Conservation (phyloP, 2,888 invertebrate genomes). For the Nasonia oneida region DNA sequence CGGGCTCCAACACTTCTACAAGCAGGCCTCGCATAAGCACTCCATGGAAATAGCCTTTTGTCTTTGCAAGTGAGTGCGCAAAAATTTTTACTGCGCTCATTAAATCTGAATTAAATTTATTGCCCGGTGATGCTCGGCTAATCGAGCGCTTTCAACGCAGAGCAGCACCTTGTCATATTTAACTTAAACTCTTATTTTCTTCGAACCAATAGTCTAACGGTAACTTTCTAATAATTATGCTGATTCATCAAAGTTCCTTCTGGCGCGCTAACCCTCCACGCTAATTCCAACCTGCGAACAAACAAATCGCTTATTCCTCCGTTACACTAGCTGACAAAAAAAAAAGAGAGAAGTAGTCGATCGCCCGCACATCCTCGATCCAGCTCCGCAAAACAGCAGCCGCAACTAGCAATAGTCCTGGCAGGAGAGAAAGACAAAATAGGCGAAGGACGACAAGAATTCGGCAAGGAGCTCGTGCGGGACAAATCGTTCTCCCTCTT, state of each 20-base stretch:
- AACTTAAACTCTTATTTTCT: no score
- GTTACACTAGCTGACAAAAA: no score
- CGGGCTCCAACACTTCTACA: slow-evolving; percentile 91
- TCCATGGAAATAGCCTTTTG: slow-evolving; percentile 95
- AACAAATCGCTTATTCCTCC: no score
- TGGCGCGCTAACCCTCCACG: no score
- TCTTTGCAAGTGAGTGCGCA: slow-evolving; percentile 88
- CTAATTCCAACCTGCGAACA: no score
- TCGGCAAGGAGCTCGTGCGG: slow-evolving; percentile 24
- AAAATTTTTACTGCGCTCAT: neutral
- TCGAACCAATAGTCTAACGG: no score
- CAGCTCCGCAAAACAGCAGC: neutral
- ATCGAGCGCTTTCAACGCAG: no score
- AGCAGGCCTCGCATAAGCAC: slow-evolving; percentile 89
- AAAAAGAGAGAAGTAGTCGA: neutral
- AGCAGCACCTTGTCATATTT: no score
- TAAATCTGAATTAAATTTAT: no score
- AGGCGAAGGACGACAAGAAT: neutral
- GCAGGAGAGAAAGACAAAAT: neutral
- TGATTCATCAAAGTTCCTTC: no score
- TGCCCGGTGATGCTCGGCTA: no score
- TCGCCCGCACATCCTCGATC: neutral
- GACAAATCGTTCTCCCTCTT: slow-evolving; percentile 50
- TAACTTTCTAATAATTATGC: no score
- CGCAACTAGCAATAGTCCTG: slow-evolving; percentile 8